Conservation (phyloP, 1,140 invertebrate species). For the Ips typographus region DNA sequence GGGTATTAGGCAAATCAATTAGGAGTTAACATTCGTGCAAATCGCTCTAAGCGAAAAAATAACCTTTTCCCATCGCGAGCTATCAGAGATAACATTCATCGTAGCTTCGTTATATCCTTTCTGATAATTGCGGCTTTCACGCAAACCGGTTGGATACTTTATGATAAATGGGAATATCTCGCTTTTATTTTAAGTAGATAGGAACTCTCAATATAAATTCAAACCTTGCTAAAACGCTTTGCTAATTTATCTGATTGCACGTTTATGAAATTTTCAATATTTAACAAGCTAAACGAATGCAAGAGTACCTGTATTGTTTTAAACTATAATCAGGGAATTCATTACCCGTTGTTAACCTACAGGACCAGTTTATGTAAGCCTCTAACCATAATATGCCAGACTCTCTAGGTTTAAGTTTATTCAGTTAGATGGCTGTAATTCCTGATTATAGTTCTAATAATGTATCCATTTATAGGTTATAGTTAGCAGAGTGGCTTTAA, state of each 20-base stretch:
- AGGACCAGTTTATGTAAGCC: not conserved
- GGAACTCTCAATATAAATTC: not conserved
- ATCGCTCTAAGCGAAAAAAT: not conserved
- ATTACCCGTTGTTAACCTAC: no score
- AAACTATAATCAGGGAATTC: no score
- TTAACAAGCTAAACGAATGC: no score
- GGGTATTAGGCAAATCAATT: not conserved
- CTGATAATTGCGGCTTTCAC: conserved; percentile 1
- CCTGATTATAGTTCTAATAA: not conserved
- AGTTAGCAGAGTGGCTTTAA: no score
- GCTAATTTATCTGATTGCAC: not conserved
- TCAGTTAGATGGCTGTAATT: conserved; percentile 1
- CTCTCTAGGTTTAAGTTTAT: not conserved
- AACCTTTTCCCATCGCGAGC: not conserved
- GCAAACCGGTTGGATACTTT: not conserved
- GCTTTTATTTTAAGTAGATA: not conserved
- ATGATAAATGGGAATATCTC: not conserved
- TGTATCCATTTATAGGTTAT: no score
- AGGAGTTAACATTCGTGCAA: not conserved
- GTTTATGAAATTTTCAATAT: no score
- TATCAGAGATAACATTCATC: not conserved
- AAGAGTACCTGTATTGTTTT: no score
- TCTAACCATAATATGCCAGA: not conserved
- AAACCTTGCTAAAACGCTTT: not conserved
- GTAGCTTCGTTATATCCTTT: not conserved